Evolutionary conservation across 23 tunicate genomes (phyloP).

Genomic region (Corella eumyota): DNA sequence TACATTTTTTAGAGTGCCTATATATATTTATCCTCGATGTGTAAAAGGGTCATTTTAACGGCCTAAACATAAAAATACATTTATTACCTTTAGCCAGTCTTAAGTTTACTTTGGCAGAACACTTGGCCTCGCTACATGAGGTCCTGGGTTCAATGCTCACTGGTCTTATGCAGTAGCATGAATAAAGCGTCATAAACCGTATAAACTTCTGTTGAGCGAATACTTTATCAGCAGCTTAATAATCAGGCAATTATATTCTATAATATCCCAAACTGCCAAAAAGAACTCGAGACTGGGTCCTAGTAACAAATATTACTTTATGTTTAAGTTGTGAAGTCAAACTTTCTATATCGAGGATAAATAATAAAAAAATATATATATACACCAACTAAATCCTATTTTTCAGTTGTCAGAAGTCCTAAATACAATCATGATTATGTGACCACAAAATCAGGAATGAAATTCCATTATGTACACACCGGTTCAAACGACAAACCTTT

Average conservation of each 20-base stretch:
- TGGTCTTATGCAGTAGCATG: no score
- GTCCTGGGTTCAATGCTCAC: no score
- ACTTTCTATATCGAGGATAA: neutral
- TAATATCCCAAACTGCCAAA: no score
- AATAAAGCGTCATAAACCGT: no score
- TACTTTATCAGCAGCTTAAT: no score
- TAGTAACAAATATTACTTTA: neutral
- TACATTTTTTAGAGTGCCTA: neutral
- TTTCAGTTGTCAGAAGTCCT: slow-evolving; percentile 3
- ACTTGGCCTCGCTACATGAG: no score
- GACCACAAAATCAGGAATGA: slow-evolving; percentile 43
- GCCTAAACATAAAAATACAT: neutral
- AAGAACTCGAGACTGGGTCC: no score
- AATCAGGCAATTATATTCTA: no score
- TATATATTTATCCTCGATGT: neutral
- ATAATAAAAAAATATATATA: neutral
- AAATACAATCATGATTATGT: slow-evolving; percentile 51
- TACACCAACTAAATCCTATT: neutral
- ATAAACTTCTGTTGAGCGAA: no score
- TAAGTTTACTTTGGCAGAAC: no score
- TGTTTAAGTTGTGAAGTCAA: neutral
- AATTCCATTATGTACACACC: slow-evolving; percentile 70
- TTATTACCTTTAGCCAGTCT: no score
- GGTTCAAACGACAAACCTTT: slow-evolving; percentile 43
- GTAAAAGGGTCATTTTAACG: neutral